Evolutionary conservation across 2,888 invertebrate genomes (phyloP).

Genomic region (Campoletis raptor): DNA sequence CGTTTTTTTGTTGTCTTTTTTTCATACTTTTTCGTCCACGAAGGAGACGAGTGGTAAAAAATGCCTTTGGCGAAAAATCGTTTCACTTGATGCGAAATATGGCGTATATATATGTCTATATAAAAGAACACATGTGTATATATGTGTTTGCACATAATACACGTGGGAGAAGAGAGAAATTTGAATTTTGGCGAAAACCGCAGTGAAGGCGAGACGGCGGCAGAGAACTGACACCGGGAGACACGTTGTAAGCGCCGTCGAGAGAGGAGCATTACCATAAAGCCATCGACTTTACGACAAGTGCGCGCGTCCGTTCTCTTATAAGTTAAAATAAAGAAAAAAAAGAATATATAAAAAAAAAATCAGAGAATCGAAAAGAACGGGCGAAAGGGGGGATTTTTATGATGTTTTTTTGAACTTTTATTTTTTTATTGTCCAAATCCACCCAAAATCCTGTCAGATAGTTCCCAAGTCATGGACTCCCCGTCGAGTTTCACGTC

Average conservation of each 20-base stretch:
- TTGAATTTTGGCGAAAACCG: slow-evolving; percentile 66
- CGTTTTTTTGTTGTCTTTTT: neutral
- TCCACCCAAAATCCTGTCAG: slow-evolving; percentile 53
- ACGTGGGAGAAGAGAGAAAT: slow-evolving; percentile 63
- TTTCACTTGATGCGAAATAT: slow-evolving; percentile 8
- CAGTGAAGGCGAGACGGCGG: slow-evolving; percentile 67
- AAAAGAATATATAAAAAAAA: too few species aligned
- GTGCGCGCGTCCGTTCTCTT: slow-evolving; percentile 71
- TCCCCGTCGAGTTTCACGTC: slow-evolving; percentile 79
- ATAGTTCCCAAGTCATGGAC: slow-evolving; percentile 71
- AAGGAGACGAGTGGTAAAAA: slow-evolving; percentile 12
- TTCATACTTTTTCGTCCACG: neutral
- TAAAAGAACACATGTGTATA: neutral
- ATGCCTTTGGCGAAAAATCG: slow-evolving; percentile 10
- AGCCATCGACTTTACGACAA: slow-evolving; percentile 82
- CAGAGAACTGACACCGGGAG: slow-evolving; percentile 67
- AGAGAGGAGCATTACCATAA: slow-evolving; percentile 81
- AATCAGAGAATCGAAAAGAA: slow-evolving; percentile 19
- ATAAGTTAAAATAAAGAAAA: slow-evolving; percentile 9
- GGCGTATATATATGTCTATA: neutral
- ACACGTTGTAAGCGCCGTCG: slow-evolving; percentile 19
- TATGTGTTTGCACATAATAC: slow-evolving; percentile 31
- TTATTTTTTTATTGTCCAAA: slow-evolving; percentile 16
- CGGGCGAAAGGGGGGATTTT: slow-evolving; percentile 31
- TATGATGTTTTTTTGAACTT: neutral